Base-by-base conservation (phyloP, 2,888 invertebrate species). In the Saturnia pavonia region DNA sequence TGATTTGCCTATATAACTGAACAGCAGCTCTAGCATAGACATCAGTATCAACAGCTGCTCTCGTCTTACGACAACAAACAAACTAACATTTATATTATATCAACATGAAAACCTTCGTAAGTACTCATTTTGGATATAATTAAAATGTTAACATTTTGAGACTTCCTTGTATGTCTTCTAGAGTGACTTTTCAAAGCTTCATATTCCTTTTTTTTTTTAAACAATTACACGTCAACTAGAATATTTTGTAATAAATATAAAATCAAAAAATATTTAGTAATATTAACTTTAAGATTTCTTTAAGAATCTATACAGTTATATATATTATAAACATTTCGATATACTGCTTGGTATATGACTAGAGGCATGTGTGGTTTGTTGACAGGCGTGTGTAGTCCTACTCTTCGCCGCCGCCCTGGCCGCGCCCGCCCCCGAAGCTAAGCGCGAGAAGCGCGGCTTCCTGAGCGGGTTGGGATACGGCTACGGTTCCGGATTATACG, bases 51-150 rank as follows among this genome's bases (percentile, higher is more conserved):
- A 72, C 69, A 72, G 69, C 70, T 75, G 69, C 71, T 71, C 72
- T 72, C 72, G 72, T 67, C 70, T 43, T 71, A 70, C 71, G 70
- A 71, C 67, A 67, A 72, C 71, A 75, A 70, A 22, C 43, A 34
- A 42, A 40, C 76, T 73, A 70, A 60, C 54, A 19, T 22, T 22
- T 48, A 4, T 22, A 51, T 48, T 2, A 48, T 54, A 54, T 54
- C 72, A 75, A 70, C 72, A 86, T 86, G 86, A 86, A 82, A 75
- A 72, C 81, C 69, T 82, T 83, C 73, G 86, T 86, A 75, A 86
- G 86, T 84, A 63, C 54, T 22, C 11, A n/a, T 19, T 7, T 48
- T 48, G 7, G 16, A n/a, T 54, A 22, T 54, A 34, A 34, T 34
- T 34, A 34, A 34, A 34, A 34, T 34, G 2, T 34, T 34, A 43